Conservation (phyloP, 2,888 invertebrate genomes). For the Pardosa pseudoannulata region DNA sequence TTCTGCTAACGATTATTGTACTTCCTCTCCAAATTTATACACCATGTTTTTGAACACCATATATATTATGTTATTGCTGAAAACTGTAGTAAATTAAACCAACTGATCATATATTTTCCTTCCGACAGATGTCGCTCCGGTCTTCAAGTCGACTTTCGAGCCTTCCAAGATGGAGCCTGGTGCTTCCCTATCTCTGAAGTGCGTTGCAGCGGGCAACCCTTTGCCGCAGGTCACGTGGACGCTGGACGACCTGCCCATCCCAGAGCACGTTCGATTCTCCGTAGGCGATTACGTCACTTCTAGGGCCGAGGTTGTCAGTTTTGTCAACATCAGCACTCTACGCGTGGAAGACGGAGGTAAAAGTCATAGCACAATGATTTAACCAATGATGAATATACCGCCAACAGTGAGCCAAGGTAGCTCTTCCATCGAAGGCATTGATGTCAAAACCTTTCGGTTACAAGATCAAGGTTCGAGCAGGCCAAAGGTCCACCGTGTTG, state of each 20-base stretch:
- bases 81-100: too few relatives aligned
- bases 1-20: neutral
- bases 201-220: conserved; percentile 75
- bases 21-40: too few relatives aligned
- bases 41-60: too few relatives aligned
- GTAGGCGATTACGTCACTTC: conserved; percentile 76
- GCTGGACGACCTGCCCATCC: conserved; percentile 77
- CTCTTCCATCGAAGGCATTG: too few relatives aligned
- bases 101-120: too few relatives aligned
- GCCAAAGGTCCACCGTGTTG: too few relatives aligned
- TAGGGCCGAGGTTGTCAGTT: conserved; percentile 77
- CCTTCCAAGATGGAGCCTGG: conserved; percentile 88
- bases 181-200: conserved; percentile 74
- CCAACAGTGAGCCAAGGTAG: too few relatives aligned
- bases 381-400: too few relatives aligned
- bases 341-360: conserved; percentile 74
- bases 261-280: conserved; percentile 75
- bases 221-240: conserved; percentile 75
- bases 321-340: conserved; percentile 75
- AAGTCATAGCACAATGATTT: too few relatives aligned
- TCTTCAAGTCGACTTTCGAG: conserved; percentile 86
- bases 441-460: too few relatives aligned
- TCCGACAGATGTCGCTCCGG: conserved; percentile 77
- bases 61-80: too few relatives aligned
- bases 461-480: too few relatives aligned